Conservation (phyloP, 2,113 vertebrate genomes). For the Leucosticte australis region DNA sequence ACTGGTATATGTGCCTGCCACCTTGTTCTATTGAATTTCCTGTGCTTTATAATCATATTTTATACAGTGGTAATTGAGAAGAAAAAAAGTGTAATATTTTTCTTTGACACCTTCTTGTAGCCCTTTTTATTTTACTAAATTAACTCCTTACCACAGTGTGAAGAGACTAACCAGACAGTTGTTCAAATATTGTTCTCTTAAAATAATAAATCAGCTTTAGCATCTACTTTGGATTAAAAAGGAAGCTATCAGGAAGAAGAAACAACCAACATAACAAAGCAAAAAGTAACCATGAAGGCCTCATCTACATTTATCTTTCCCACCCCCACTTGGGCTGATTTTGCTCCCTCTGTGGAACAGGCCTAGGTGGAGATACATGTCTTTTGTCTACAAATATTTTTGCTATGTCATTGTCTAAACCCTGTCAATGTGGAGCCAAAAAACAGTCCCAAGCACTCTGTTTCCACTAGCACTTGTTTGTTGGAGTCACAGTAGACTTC, state of each 20-base stretch:
- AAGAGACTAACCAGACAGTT: background rate
- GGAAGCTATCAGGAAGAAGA: background rate
- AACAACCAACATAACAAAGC: background rate
- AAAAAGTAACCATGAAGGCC: background rate
- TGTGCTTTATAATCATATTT: conserved; percentile 39
- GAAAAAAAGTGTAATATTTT: conserved; percentile 19
- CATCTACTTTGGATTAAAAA: background rate
- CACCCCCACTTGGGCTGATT: rapidly evolving
- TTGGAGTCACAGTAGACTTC: background rate
- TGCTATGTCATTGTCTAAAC: background rate
- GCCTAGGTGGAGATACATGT: background rate
- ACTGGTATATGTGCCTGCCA: background rate
- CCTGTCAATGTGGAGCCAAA: background rate
- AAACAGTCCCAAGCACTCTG: background rate
- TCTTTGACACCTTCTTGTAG: background rate
- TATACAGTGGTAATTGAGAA: conserved; percentile 34
- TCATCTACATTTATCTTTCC: background rate
- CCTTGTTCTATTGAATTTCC: conserved; percentile 27
- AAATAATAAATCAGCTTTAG: background rate
- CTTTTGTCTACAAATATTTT: background rate
- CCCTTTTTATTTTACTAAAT: conserved; percentile 8
- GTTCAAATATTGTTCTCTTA: background rate
- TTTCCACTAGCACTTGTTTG: background rate
- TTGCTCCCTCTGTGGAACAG: background rate
- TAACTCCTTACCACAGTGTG: background rate